Base-by-base conservation (phyloP, 2,113 vertebrate species). In the Sterrhoptilus dennistouni region DNA sequence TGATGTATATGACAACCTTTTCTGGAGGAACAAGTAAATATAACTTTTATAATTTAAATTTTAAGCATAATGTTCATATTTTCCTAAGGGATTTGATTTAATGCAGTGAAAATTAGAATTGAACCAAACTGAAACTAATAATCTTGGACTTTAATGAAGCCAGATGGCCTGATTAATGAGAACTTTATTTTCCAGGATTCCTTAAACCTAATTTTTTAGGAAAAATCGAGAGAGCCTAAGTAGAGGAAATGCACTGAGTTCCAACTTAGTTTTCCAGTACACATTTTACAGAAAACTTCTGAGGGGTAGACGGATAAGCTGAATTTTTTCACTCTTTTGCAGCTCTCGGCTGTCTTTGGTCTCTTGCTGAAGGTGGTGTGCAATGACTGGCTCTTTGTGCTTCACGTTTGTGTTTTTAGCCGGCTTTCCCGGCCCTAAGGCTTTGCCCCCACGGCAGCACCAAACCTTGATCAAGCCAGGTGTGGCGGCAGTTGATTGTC, bases 401-500 rank as follows among this genome's bases (percentile, higher is more conserved):
- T 35, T 27, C 31, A 7, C 1, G 0, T 35, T 63, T 16, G 2
- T 10, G 4, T 29, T 71, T 53, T 33, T 12, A 11, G 2, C 8
- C n/a, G 14, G 23, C 6, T 81, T 42, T 74, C 21, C n/a, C 7
- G 27, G 25, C 27, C 36, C 29, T 2, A 1, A 1, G 38, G 24
- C 21, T 47, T 7, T 16, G 4, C 18, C 12, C 6, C 12, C 17
- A 0, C 2, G 8, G 0, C 8, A 23, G 25, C 54, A 1, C 21
- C 35, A 8, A 4, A 9, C 2, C 13, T 8, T 4, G 36, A 5
- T 1, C 5, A 11, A 36, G 28, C 13, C 49, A 9, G 2, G 14
- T 14, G 77, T 25, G 53, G 78, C 14, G 20, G 8, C 25, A 24
- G 24, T 56, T 5, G 31, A 5, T 22, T 53, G 76, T 56, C 96